Base-by-base conservation (phyloP, 1,140 invertebrate genomes). In the Leptoteleia sp. region DNA sequence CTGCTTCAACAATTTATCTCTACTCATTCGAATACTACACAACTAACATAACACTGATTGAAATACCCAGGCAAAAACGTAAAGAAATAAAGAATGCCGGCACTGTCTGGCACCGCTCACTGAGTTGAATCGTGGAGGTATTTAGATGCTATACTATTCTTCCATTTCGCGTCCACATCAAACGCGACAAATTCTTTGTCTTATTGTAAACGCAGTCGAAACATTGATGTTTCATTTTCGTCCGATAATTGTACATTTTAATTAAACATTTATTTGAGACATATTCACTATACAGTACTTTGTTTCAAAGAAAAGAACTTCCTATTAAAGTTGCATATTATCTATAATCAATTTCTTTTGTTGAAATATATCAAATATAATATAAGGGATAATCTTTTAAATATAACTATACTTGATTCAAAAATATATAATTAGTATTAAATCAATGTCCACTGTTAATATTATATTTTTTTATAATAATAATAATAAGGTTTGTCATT, bases 1-100 rank as follows among this genome's bases (percentile, higher is more conserved):
- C 45, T 72, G 61, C 67, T 76, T 75, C 72, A 80, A 76, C 77
- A 61, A 71, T 80, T 80, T 76, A 80, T 76, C 70, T 79, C 54
- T 65, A 71, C 64, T 70, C 70, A 73, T 79, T 68, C 76, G 50
- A 76, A 40, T 48, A 54, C 59, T 55, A 76, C 65, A 45, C 59
- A 80, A 61, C 64, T 68, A 72, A 67, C 71, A 59, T 80, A 76
- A 76, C 67, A 61, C 67, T 57, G 59, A 64, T 50, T 79, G 77
- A 79, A 79, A 79, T 62, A 71, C 19, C 70, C 65, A 48, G 50
- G 64, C 45, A 76, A 76, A 80, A 76, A 76, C 62, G 64, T 54
- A 47, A 73, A 70, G 68, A 59, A 68, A 76, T 64, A 79, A 79
- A 75, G 61, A 80, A 68, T 68, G 40, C 54, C 50, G 17, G n/a